Conservation (phyloP, 2,888 invertebrate genomes). For the Strigamia transsilvanica region DNA sequence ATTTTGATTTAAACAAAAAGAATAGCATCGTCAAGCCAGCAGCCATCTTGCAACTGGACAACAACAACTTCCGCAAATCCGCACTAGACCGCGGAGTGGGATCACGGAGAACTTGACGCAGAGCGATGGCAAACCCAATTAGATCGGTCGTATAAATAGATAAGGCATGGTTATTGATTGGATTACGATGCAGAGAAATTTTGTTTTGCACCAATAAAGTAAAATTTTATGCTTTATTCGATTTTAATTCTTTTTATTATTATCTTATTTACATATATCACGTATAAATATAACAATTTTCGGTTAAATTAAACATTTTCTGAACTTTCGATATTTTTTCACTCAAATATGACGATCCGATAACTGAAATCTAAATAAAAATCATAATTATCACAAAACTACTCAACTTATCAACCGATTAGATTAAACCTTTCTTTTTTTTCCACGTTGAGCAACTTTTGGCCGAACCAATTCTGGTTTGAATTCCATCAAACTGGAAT, state of each 20-base stretch:
- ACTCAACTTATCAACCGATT: neutral
- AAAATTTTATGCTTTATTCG: no score
- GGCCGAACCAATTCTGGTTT: neutral
- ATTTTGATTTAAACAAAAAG: conserved; percentile 84
- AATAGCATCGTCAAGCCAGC: conserved; percentile 85
- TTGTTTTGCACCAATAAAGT: no score
- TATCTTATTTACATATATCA: no score
- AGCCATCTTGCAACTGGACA: conserved; percentile 73
- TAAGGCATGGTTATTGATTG: no score
- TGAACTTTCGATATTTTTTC: neutral
- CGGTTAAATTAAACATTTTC: neutral
- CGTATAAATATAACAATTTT: no score
- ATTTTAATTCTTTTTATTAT: no score
- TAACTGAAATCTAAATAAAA: neutral
- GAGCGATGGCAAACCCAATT: neutral
- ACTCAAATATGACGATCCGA: neutral
- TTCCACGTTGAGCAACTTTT: neutral
- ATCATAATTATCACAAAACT: neutral
- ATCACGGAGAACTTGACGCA: neutral
- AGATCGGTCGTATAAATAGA: no score
- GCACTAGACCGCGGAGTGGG: conserved; percentile 16
- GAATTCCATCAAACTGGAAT: neutral
- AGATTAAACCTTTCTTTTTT: conserved; percentile 6
- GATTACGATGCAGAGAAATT: no score
- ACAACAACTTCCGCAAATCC: conserved; percentile 30